These are phyloP conservation scores for Alviniconcha strummeri DNA, from an alignment of 2,888 invertebrate genomes.

Conservation along the genomic window DNA sequence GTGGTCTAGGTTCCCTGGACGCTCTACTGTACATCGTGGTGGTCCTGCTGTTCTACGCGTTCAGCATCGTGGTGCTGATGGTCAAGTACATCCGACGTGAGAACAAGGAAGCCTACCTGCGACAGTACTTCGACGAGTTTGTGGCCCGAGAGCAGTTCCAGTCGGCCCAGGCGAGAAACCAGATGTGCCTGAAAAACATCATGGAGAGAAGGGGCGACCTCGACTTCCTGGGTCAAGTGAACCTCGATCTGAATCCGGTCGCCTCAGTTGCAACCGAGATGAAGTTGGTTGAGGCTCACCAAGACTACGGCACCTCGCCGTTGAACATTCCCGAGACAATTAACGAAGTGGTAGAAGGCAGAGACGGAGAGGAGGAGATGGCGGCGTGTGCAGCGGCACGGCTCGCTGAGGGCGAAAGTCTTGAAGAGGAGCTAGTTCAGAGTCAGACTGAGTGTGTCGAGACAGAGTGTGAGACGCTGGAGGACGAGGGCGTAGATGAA, in stretches of 20 bases:
- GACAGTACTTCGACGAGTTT: slow-evolving; percentile 61
- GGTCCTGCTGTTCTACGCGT: slow-evolving; percentile 61
- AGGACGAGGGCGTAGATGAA: too few relatives aligned
- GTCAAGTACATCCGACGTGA: slow-evolving; percentile 63
- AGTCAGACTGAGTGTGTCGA: too few relatives aligned
- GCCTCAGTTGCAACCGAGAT: not conserved
- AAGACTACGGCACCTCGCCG: not conserved
- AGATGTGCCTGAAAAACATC: slow-evolving; percentile 24
- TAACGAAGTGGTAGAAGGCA: not conserved
- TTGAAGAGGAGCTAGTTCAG: too few relatives aligned
- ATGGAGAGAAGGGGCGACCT: not conserved
- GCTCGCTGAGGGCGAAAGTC: too few relatives aligned
- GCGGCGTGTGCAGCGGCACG: too few relatives aligned
- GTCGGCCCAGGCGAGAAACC: slow-evolving; percentile 36
- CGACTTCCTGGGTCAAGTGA: not conserved
- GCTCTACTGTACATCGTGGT: slow-evolving; percentile 63
- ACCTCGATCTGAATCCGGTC: not conserved
- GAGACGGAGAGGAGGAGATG: too few relatives aligned
- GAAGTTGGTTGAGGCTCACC: not conserved
- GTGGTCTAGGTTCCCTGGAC: slow-evolving; percentile 43
- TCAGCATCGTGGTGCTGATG: slow-evolving; percentile 61
- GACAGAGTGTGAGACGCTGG: too few relatives aligned
- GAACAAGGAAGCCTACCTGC: slow-evolving; percentile 56
- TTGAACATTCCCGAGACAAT: slow-evolving; percentile 6
- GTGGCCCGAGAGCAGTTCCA: slow-evolving; percentile 42